A percentile compares a stretch with the other conserved stretches of the same genome.
Evolutionary conservation across 2,888 invertebrate genomes (phyloP).

Genomic region (Thereva nobilitata): DNA sequence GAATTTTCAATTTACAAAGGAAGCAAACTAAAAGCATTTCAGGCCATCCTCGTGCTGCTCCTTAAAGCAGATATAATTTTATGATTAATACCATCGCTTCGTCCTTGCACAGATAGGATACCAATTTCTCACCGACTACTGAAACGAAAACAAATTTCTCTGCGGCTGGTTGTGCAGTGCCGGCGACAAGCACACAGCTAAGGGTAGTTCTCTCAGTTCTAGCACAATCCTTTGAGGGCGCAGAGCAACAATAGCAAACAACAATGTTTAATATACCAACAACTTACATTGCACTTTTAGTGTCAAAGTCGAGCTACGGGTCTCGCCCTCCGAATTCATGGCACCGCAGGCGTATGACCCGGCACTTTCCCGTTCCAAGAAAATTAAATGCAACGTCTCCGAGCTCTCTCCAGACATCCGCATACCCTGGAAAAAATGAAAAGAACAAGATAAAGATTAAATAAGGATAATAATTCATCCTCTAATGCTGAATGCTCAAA

Average conservation of each 20-base stretch:
- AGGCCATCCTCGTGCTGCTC: too few relatives aligned
- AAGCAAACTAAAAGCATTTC: too few relatives aligned
- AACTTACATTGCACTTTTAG: conserved; percentile 80
- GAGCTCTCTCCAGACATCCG: conserved; percentile 59
- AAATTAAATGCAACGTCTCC: conserved; percentile 68
- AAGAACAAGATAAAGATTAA: conserved; percentile 18
- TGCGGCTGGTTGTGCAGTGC: not conserved
- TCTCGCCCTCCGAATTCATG: conserved; percentile 78
- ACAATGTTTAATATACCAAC: conserved; percentile 24
- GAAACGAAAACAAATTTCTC: not conserved
- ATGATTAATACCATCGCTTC: too few relatives aligned
- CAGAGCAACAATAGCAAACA: conserved; percentile 15
- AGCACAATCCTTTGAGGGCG: not conserved
- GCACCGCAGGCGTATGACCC: conserved; percentile 83
- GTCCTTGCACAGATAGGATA: too few relatives aligned
- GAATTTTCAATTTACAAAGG: too few relatives aligned
- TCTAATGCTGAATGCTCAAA: conserved; percentile 29
- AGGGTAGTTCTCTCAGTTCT: conserved; percentile 4
- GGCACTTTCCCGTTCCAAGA: conserved; percentile 70
- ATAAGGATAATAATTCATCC: conserved; percentile 15
- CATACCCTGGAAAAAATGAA: conserved; percentile 53
- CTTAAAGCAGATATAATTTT: too few relatives aligned
- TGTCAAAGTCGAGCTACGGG: conserved; percentile 73
- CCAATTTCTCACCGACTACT: too few relatives aligned
- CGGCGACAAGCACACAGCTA: not conserved